Evolutionary conservation across 1,140 invertebrate species (phyloP).

Genomic region (Orius insidiosus): DNA sequence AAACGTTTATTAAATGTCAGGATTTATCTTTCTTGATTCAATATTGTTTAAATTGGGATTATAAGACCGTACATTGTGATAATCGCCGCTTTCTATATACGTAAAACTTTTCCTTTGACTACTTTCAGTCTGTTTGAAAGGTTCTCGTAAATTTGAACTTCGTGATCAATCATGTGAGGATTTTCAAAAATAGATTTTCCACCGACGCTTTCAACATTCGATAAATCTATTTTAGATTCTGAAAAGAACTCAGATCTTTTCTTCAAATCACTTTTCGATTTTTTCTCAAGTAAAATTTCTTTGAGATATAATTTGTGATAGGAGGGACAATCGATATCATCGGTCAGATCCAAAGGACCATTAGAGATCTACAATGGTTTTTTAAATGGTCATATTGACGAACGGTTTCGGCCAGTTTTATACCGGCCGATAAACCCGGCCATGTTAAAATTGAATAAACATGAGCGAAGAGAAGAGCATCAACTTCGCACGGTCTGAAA

Average conservation of each 20-base stretch:
- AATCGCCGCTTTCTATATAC: no score
- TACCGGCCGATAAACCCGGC: conserved; percentile 6
- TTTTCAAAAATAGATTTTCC: no score
- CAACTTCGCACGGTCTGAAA: conserved; percentile 44
- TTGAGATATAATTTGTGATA: neutral
- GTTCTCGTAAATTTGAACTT: no score
- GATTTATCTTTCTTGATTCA: neutral
- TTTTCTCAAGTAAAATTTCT: neutral
- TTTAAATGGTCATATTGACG: neutral
- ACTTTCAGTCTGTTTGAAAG: no score
- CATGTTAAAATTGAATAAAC: conserved; percentile 38
- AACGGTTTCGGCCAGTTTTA: conserved; percentile 7
- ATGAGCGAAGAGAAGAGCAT: conserved; percentile 56
- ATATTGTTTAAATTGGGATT: neutral
- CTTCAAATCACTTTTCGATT: neutral
- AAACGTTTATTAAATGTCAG: neutral
- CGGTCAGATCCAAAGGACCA: neutral
- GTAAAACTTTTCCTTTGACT: no score
- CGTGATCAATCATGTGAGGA: no score
- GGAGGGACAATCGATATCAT: neutral
- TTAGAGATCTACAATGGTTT: conserved; percentile 7
- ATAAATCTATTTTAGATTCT: no score
- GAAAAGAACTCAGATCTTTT: no score
- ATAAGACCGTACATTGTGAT: neutral
- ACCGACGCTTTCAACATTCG: no score